Percentiles rank a stretch among this genome's conserved stretches.
Evolutionary conservation across 2,113 vertebrate genomes (phyloP).

Genomic region (Psittacus erithacus): DNA sequence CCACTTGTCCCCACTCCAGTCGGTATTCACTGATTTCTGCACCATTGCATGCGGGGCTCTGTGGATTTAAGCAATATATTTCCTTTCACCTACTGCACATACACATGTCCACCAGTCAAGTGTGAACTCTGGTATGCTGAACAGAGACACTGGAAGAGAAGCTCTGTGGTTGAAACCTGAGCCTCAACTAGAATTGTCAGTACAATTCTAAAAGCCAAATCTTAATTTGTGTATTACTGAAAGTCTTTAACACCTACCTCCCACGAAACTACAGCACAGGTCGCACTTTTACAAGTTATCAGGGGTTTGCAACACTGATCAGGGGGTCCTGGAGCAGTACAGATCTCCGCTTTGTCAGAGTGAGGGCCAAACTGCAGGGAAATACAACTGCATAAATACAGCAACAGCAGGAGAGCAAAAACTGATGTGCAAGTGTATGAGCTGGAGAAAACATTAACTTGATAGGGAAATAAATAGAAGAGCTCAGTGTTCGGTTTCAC

Average conservation of each 20-base stretch:
- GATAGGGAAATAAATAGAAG: background rate
- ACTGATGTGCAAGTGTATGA: accelerated
- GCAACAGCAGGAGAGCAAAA: background rate
- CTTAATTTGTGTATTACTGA: background rate
- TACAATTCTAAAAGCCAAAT: background rate
- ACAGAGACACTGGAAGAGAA: background rate
- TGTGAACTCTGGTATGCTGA: background rate
- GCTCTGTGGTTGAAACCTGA: background rate
- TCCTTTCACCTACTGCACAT: background rate
- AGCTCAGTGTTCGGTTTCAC: background rate
- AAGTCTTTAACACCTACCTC: conserved; percentile 67
- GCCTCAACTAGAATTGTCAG: background rate
- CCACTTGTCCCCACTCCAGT: conserved; percentile 78
- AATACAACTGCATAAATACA: background rate
- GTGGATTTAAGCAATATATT: background rate
- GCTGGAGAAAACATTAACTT: background rate
- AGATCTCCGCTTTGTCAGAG: conserved; percentile 72
- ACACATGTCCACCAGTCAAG: accelerated
- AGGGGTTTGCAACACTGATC: conserved; percentile 76
- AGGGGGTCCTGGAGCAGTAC: conserved; percentile 74
- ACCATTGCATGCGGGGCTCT: conserved; percentile 77
- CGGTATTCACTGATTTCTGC: conserved; percentile 76
- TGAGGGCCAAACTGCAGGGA: conserved; percentile 74
- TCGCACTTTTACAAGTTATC: conserved; percentile 74
- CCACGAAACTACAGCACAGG: conserved; percentile 75